A percentile compares a stretch with the other conserved stretches of the same genome.
Evolutionary conservation across 2,888 invertebrate species (phyloP).

Genomic region (Gortyna flavago): DNA sequence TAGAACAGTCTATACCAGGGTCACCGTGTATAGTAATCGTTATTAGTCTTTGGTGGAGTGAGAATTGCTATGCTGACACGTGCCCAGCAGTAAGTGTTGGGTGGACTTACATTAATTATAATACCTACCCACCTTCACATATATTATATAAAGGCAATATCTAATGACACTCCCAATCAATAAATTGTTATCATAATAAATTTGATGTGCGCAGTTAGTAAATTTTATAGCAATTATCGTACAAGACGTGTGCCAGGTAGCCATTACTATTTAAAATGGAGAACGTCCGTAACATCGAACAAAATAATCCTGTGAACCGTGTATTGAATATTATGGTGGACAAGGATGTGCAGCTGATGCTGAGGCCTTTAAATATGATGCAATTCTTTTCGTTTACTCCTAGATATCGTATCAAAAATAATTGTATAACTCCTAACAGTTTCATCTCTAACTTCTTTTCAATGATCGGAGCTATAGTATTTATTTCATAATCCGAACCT

Average conservation of each 20-base stretch:
- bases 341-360: conserved; percentile 19
- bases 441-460: not conserved
- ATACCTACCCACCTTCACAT: no score
- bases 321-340: conserved; percentile 8
- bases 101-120: no score
- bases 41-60: no score
- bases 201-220: no score
- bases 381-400: not conserved
- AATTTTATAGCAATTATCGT: not conserved
- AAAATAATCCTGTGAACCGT: not conserved
- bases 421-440: conserved; percentile 8
- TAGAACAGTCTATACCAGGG: no score
- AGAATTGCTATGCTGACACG: no score
- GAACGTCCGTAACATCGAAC: not conserved
- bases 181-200: no score
- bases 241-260: not conserved
- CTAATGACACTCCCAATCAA: no score
- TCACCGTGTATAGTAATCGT: no score
- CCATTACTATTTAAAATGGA: not conserved
- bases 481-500: conserved; percentile 11
- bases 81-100: no score
- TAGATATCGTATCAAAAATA: conserved; percentile 21
- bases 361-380: conserved; percentile 20
- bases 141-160: no score
- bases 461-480: not conserved